Base-by-base conservation (phyloP, 1,140 invertebrate species). In the Ctenoplectra terminalis region DNA sequence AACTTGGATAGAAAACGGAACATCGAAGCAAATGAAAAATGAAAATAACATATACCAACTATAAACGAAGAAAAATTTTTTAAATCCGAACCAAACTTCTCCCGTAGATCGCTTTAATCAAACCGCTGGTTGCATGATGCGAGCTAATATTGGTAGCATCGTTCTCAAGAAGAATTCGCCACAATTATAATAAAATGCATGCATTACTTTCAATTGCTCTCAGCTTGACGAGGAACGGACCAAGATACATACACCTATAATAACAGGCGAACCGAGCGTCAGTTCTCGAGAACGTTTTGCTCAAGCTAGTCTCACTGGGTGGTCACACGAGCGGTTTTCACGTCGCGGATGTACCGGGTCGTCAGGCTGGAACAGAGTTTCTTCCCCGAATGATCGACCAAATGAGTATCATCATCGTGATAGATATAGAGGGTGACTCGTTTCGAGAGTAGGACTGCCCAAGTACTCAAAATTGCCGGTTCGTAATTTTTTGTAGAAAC, bases 301-400 rank as follows among this genome's bases (percentile, higher is more conserved):
- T 69, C 72, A 26, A 63, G 72, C 72, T 81, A 58, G 43, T 31
- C 72, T 37, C 50, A 52, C 37, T 81, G 79, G 79, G 79, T 81
- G 79, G 79, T 76, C 79, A 69, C 70, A 64, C 61, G 43, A 76
- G 72, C 80, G 37, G 50, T 82, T 69, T 82, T 31, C 63, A 77
- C 46, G 52, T 77, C 73, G 74, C 54, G 26, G 48, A 81, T 58
- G 48, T 67, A 67, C 72, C 61, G 52, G 31, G 17, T 81, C 20
- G 50, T 82, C 26, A 26, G 29, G 52, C n/a, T 43, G 40, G 46
- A 81, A n/a, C 43, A 40, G 63, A 81, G 43, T 37, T 66, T 26
- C 40, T 54, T 34, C 17, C 37, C 9, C 23, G 17, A 58, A 58
- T 23, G 46, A 75, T 50, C 72, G 15, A 37, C 60, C 2, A 64